A percentile compares a stretch with the other conserved stretches of the same genome.
Conservation (phyloP, 2,888 invertebrate species). For the Synergus laeviventris region DNA sequence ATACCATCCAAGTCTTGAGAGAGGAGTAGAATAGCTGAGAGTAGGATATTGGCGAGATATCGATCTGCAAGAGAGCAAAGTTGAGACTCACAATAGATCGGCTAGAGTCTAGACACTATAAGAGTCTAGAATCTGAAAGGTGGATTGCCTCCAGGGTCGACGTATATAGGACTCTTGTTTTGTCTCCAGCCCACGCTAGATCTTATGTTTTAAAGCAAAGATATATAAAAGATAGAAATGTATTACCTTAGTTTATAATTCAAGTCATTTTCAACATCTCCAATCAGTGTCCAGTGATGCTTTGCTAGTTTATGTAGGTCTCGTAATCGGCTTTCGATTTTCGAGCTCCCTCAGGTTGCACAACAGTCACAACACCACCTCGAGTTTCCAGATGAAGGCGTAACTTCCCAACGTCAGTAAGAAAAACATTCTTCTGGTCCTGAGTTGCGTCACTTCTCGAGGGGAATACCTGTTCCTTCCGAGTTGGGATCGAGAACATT, state of each 20-base stretch:
- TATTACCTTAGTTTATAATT: not conserved
- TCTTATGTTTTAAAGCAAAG: slow-evolving; percentile 10
- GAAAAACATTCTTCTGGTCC: slow-evolving; percentile 3
- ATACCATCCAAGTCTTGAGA: not conserved
- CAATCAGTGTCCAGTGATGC: not conserved
- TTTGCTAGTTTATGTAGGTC: not conserved
- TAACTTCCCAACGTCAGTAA: not conserved
- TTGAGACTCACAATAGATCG: slow-evolving; percentile 5
- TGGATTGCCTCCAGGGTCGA: slow-evolving; percentile 24
- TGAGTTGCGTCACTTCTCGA: slow-evolving; percentile 50
- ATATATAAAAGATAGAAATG: not conserved
- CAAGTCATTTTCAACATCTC: not conserved
- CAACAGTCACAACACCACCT: not conserved
- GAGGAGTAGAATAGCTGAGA: slow-evolving; percentile 13
- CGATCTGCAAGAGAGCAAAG: not conserved
- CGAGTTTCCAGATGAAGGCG: not conserved
- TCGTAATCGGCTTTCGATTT: slow-evolving; percentile 8
- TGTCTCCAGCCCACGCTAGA: not conserved
- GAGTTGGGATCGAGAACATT: slow-evolving; percentile 52
- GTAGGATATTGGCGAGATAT: slow-evolving; percentile 10
- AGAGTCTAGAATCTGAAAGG: not conserved
- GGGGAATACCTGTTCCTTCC: slow-evolving; percentile 63
- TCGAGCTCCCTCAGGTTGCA: slow-evolving; percentile 1
- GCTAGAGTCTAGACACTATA: slow-evolving; percentile 26
- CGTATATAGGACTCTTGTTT: not conserved